A percentile compares a stretch with the other conserved stretches of the same genome.
Evolutionary conservation across 2,888 invertebrate genomes (phyloP).

Genomic region (Cetonia aurata): DNA sequence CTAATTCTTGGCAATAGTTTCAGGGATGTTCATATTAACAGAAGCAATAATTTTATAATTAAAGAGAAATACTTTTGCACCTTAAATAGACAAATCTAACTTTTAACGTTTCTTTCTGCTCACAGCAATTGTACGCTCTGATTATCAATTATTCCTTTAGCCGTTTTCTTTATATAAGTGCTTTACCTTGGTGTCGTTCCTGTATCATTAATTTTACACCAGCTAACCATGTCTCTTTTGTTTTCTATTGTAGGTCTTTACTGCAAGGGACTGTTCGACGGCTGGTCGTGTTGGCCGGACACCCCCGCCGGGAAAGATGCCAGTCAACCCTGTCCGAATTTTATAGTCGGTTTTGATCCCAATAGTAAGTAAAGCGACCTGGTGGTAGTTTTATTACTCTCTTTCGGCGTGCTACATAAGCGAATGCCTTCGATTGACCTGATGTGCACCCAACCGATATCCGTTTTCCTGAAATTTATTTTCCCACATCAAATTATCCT

Average conservation of each 20-base stretch:
- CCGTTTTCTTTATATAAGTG: too few relatives aligned
- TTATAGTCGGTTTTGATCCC: slow-evolving; percentile 81
- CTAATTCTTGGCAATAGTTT: too few relatives aligned
- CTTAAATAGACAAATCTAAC: too few relatives aligned
- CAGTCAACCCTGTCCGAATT: slow-evolving; percentile 78
- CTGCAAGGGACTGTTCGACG: slow-evolving; percentile 84
- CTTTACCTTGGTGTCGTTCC: too few relatives aligned
- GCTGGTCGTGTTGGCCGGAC: slow-evolving; percentile 85
- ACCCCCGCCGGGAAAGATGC: slow-evolving; percentile 77
- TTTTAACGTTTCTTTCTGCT: too few relatives aligned
- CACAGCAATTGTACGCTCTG: too few relatives aligned
- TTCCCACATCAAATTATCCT: too few relatives aligned
- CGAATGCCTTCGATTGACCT: slow-evolving; percentile 12
- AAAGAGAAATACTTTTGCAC: too few relatives aligned
- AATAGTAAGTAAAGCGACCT: slow-evolving; percentile 71
- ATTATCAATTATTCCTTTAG: too few relatives aligned
- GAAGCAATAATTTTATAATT: too few relatives aligned
- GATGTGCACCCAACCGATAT: neutral
- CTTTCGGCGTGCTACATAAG: neutral
- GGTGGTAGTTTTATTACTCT: slow-evolving; percentile 24
- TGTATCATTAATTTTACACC: slow-evolving; percentile 20
- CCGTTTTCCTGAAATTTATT: slow-evolving; percentile 4
- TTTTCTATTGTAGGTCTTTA: slow-evolving; percentile 68
- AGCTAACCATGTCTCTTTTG: neutral
- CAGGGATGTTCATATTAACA: too few relatives aligned